Percentiles rank a stretch among this genome's conserved stretches.
Conservation (phyloP, 2,888 invertebrate species). For the Chymomyza caudatula region DNA sequence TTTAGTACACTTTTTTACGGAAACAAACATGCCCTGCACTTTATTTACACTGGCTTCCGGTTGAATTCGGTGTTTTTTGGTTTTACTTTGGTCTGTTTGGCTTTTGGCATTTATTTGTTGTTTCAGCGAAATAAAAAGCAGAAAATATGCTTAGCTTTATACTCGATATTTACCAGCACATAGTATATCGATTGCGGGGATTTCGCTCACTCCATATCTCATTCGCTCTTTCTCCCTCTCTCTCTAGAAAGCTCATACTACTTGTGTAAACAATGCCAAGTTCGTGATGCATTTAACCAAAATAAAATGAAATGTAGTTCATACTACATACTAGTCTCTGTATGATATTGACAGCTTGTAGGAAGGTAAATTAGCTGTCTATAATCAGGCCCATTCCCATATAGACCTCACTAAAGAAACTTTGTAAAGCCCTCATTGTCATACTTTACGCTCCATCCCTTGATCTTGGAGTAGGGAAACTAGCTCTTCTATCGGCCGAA, state of each 20-base stretch:
- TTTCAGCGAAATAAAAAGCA: slow-evolving; percentile 62
- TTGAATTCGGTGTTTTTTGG: slow-evolving; percentile 54
- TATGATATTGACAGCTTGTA: neutral
- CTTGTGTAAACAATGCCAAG: neutral
- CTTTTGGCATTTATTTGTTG: slow-evolving; percentile 50
- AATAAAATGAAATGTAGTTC: neutral
- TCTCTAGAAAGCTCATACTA: no score
- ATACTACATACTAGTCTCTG: neutral
- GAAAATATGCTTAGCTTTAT: slow-evolving; percentile 50
- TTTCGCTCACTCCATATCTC: no score
- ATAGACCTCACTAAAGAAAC: no score
- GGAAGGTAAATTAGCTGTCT: no score
- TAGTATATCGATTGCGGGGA: neutral
- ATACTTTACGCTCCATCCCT: no score
- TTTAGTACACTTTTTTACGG: slow-evolving; percentile 55
- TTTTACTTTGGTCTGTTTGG: slow-evolving; percentile 21
- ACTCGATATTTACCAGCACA: slow-evolving; percentile 1
- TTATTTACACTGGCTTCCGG: slow-evolving; percentile 72
- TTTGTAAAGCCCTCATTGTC: no score
- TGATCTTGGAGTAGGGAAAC: no score
- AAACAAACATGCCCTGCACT: slow-evolving; percentile 66
- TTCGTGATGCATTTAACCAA: neutral
- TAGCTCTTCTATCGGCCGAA: no score
- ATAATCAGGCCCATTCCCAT: no score
- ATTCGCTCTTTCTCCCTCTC: no score